phyloP scores from a whole-genome alignment of 2,888 invertebrate genomes.

The Phlogophora meticulosa region DNA sequence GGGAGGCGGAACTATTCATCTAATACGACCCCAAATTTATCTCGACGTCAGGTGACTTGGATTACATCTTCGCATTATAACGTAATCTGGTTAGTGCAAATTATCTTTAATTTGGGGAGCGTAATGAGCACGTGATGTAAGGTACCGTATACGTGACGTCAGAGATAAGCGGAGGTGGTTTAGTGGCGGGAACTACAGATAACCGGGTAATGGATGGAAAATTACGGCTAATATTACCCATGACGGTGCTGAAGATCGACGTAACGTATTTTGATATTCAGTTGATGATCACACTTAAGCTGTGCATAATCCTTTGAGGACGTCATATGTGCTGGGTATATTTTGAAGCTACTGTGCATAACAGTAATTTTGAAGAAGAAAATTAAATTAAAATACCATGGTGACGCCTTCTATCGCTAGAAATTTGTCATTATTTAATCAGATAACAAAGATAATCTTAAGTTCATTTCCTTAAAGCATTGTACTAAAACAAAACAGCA shows the following conservation, averaged over 20 bases:
- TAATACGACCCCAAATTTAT: slow-evolving; percentile 76
- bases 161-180: slow-evolving; percentile 47
- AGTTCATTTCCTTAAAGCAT: slow-evolving; percentile 22
- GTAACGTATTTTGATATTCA: slow-evolving; percentile 41
- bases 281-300: slow-evolving; percentile 22
- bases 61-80: slow-evolving; percentile 65
- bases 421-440: background rate
- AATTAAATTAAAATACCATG: background rate
- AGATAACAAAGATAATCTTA: slow-evolving; percentile 23
- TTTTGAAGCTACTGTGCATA: background rate
- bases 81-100: slow-evolving; percentile 61
- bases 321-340: background rate
- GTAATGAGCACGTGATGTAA: slow-evolving; percentile 59
- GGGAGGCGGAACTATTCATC: slow-evolving; percentile 72
- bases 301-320: background rate
- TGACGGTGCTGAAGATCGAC: slow-evolving; percentile 15
- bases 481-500: slow-evolving; percentile 36
- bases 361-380: no score
- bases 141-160: slow-evolving; percentile 53
- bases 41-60: slow-evolving; percentile 69
- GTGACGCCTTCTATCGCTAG: background rate
- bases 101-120: slow-evolving; percentile 65
- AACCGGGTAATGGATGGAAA: slow-evolving; percentile 53
- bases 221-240: slow-evolving; percentile 52
- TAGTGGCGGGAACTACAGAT: slow-evolving; percentile 53